phyloP scores from a whole-genome alignment of 1,140 invertebrate genomes.

The Drosophila pectinifera region DNA sequence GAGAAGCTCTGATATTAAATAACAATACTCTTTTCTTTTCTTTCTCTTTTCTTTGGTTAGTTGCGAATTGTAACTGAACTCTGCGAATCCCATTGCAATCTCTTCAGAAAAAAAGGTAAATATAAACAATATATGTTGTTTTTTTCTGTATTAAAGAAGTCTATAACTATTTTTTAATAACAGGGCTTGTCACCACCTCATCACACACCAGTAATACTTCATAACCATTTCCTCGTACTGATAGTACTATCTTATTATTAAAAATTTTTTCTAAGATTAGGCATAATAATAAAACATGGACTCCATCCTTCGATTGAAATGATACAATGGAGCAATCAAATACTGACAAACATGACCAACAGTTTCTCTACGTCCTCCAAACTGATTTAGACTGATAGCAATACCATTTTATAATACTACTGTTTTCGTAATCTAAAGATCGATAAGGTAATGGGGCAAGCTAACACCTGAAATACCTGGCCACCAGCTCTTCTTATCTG shows the following conservation, averaged over 20 bases:
- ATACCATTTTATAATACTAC: not conserved
- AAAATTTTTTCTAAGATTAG: no score
- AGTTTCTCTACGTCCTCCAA: not conserved
- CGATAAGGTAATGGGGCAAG: not conserved
- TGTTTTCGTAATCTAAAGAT: not conserved
- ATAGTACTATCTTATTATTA: not conserved
- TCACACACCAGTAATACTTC: no score
- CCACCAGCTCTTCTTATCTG: not conserved
- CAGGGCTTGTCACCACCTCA: no score
- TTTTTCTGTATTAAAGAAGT: not conserved
- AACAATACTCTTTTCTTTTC: not conserved
- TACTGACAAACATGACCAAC: not conserved
- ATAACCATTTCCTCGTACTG: not conserved
- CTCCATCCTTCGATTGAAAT: not conserved
- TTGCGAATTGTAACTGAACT: not conserved
- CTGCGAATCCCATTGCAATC: not conserved
- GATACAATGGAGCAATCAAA: not conserved
- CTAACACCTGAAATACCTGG: not conserved
- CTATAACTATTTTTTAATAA: not conserved
- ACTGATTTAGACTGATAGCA: conserved; percentile 1
- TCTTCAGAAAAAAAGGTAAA: not conserved
- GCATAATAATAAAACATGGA: not conserved
- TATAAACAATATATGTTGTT: not conserved
- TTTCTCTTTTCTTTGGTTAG: no score
- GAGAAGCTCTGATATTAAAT: not conserved